Evolutionary conservation across 1,140 invertebrate species (phyloP).

Genomic region (Drosophila setifemur): DNA sequence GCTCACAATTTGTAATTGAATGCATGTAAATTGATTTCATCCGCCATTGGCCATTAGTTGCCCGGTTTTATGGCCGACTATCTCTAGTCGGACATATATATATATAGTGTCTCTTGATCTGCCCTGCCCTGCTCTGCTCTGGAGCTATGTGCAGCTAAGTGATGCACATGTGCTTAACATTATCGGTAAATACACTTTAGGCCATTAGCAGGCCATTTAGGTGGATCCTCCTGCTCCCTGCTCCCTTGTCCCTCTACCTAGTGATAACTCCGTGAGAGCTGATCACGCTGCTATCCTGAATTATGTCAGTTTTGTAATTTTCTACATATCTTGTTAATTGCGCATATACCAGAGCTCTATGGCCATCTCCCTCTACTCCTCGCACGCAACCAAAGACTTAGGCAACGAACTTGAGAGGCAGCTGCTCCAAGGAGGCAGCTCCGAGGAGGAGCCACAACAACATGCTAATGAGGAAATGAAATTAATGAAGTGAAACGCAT

Average conservation of each 20-base stretch:
- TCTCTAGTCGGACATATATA: slow-evolving; percentile 22
- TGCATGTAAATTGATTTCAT: slow-evolving; percentile 79
- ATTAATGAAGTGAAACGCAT: slow-evolving; percentile 17
- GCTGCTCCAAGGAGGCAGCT: slow-evolving; percentile 11
- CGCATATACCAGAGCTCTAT: slow-evolving; percentile 36
- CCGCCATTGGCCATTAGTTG: slow-evolving; percentile 38
- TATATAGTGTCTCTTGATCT: too few species aligned
- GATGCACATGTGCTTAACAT: slow-evolving; percentile 71
- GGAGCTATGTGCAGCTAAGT: slow-evolving; percentile 49
- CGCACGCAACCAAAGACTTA: slow-evolving; percentile 68
- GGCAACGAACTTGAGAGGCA: slow-evolving; percentile 58
- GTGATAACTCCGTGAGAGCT: slow-evolving; percentile 55
- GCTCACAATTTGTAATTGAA: slow-evolving; percentile 78
- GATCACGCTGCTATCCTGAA: slow-evolving; percentile 65
- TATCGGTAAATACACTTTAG: slow-evolving; percentile 80
- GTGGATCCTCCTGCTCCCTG: not conserved
- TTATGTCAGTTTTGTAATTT: slow-evolving; percentile 80
- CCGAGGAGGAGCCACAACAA: slow-evolving; percentile 6
- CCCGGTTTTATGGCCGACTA: slow-evolving; percentile 29
- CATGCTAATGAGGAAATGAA: slow-evolving; percentile 39
- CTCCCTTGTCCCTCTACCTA: slow-evolving; percentile 1
- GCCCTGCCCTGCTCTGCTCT: too few species aligned
- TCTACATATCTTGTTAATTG: slow-evolving; percentile 78
- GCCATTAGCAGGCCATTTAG: slow-evolving; percentile 80
- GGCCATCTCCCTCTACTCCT: not conserved